Conservation (phyloP, 2,113 vertebrate species). For the Scortum barcoo region DNA sequence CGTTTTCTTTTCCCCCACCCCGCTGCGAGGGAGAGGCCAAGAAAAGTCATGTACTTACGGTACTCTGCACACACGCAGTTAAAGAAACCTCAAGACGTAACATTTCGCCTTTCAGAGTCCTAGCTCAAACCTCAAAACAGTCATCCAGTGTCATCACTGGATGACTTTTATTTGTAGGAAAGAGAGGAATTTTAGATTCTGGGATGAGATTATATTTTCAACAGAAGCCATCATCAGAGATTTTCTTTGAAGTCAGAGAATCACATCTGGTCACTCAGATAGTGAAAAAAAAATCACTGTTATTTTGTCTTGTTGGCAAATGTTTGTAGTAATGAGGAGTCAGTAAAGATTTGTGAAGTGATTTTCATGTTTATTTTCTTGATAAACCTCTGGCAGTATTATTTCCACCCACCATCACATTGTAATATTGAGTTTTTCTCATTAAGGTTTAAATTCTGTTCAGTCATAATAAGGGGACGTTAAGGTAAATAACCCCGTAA, state of each 20-base stretch:
- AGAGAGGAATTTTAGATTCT: neutral
- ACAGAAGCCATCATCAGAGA: conserved; percentile 2
- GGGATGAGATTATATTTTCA: neutral
- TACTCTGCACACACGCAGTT: neutral
- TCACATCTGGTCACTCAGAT: conserved; percentile 13
- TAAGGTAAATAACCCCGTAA: neutral
- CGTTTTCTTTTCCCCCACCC: conserved; percentile 11
- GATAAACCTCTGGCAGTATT: neutral
- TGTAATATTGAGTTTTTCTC: neutral
- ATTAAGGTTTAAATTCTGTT: neutral
- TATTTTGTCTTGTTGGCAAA: neutral
- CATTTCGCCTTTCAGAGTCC: neutral
- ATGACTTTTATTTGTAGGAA: neutral
- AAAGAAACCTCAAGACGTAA: neutral
- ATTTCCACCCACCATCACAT: neutral
- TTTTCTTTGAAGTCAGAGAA: conserved; percentile 2
- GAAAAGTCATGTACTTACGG: neutral
- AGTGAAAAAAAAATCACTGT: neutral
- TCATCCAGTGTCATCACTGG: neutral
- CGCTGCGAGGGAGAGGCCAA: too few species aligned
- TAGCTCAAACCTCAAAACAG: neutral
- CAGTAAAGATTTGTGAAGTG: too few species aligned
- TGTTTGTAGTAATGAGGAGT: neutral
- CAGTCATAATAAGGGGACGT: too few species aligned
- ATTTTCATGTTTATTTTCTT: neutral